Percentiles rank a stretch among this genome's conserved stretches.
Evolutionary conservation across 2,888 invertebrate species (phyloP).

Genomic region (Phortica okadai): DNA sequence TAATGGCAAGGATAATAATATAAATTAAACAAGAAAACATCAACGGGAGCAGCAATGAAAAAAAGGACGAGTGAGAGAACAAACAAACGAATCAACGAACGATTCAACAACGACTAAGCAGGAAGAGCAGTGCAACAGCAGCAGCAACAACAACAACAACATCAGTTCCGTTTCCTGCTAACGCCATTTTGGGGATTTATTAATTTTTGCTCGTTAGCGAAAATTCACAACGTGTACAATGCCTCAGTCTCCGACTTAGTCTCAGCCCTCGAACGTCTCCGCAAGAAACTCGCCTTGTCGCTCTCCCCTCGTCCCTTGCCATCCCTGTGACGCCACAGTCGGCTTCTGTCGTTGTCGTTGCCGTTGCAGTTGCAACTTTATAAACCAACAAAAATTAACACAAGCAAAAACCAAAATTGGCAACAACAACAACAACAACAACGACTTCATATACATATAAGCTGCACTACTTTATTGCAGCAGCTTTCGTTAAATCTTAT

Average conservation of each 20-base stretch:
- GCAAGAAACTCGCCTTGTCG: neutral
- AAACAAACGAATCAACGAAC: slow-evolving; percentile 57
- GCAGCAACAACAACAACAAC: neutral
- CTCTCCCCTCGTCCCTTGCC: neutral
- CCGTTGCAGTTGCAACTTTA: slow-evolving; percentile 55
- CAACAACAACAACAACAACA: slow-evolving; percentile 38
- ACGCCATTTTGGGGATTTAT: slow-evolving; percentile 72
- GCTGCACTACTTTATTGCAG: slow-evolving; percentile 34
- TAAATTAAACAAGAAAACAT: slow-evolving; percentile 71
- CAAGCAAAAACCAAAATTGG: slow-evolving; percentile 56
- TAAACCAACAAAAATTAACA: slow-evolving; percentile 74
- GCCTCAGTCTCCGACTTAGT: no score
- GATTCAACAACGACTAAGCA: neutral
- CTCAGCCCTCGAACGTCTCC: neutral
- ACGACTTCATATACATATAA: slow-evolving; percentile 51
- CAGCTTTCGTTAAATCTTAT: slow-evolving; percentile 34
- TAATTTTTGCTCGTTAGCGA: slow-evolving; percentile 76
- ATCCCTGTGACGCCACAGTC: neutral
- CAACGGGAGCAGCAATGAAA: neutral
- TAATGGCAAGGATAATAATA: slow-evolving; percentile 69
- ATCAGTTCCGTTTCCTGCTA: slow-evolving; percentile 66
- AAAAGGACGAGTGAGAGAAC: slow-evolving; percentile 43
- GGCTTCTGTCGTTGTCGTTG: neutral
- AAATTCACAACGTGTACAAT: neutral
- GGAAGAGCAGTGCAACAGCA: neutral